Percentiles rank a stretch among this genome's conserved stretches.
These are phyloP conservation scores for Dicentrarchus labrax DNA, from an alignment of 2,113 vertebrate species.

Conservation along the genomic window DNA sequence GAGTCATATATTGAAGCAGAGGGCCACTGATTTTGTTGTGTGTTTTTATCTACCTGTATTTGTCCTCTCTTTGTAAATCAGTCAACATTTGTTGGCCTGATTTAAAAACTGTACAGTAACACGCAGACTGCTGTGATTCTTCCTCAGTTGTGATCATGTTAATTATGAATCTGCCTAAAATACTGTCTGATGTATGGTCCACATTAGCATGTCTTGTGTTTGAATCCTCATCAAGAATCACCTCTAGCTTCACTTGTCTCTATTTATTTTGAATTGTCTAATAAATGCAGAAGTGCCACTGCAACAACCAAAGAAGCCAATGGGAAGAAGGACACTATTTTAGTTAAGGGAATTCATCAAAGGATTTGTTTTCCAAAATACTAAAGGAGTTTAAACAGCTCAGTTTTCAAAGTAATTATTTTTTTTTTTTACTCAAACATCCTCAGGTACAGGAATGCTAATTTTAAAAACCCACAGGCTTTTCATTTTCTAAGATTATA, in stretches of 20 bases:
- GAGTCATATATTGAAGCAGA: too few species aligned
- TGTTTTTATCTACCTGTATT: neutral
- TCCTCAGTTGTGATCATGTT: neutral
- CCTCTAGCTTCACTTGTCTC: neutral
- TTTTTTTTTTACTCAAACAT: constrained; percentile 30
- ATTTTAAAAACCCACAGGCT: constrained; percentile 45
- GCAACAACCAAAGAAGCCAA: neutral
- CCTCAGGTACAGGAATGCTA: constrained; percentile 23
- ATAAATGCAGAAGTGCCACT: neutral
- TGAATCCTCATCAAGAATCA: neutral
- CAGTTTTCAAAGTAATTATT: constrained; percentile 14
- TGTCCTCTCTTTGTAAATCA: neutral
- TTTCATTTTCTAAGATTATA: constrained; percentile 58
- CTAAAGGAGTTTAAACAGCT: neutral
- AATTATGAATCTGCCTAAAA: neutral
- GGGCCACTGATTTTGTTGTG: too few species aligned
- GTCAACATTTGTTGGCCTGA: neutral
- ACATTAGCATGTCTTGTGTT: neutral
- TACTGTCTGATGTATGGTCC: neutral
- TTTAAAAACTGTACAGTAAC: neutral
- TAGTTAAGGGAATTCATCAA: neutral
- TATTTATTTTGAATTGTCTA: neutral
- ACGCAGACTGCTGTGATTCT: neutral
- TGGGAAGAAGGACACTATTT: neutral
- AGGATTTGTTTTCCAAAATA: neutral